These are phyloP conservation scores for Amazona vittata DNA, from an alignment of 2,113 vertebrate species.

Conservation along the genomic window DNA sequence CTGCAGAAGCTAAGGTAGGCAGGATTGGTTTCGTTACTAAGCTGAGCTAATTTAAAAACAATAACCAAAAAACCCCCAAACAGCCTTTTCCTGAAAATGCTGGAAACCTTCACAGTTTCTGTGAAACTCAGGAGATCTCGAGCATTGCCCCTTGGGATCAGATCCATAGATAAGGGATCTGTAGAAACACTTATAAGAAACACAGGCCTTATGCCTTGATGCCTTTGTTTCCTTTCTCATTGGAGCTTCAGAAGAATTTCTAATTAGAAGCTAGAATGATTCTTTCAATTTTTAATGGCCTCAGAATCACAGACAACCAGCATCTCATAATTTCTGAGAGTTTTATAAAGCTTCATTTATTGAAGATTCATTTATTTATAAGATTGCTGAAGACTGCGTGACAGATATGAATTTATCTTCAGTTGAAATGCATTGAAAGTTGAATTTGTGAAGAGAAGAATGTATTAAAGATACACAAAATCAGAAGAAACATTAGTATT, in stretches of 20 bases:
- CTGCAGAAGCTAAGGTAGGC: not conserved
- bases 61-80: not conserved
- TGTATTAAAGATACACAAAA: not conserved
- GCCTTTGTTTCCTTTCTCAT: not conserved
- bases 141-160: not conserved
- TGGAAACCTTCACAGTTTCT: not conserved
- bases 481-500: not conserved
- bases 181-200: not conserved
- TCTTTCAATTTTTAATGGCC: not conserved
- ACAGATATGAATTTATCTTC: not conserved
- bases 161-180: not conserved
- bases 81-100: not conserved
- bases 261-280: not conserved
- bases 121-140: not conserved
- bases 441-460: not conserved
- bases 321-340: not conserved
- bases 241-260: not conserved
- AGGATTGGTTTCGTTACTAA: not conserved
- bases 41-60: not conserved
- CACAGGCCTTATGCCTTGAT: not conserved
- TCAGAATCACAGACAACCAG: conserved; percentile 28
- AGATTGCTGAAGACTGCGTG: not conserved
- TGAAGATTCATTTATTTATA: not conserved
- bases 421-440: not conserved
- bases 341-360: not conserved